A percentile compares a stretch with the other conserved stretches of the same genome.
Conservation (phyloP, 2,797 vertebrate species). For the Melanotaenia parkinsoni region DNA sequence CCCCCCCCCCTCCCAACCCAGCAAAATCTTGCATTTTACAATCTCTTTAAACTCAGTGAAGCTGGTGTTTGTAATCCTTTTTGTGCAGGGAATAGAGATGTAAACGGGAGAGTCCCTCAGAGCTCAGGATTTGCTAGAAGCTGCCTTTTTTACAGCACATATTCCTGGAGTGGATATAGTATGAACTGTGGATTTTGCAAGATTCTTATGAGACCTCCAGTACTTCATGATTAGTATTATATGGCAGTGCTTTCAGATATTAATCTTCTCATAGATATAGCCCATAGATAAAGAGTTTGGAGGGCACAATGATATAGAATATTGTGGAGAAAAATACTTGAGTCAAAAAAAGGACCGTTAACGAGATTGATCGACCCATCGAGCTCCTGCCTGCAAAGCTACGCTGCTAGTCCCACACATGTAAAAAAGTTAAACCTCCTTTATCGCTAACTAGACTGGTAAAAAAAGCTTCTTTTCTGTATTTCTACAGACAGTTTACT, state of each 20-base stretch:
- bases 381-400: not conserved
- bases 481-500: no score
- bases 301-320: slow-evolving; percentile 24
- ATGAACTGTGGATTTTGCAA: slow-evolving; percentile 13
- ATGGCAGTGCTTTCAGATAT: slow-evolving; percentile 36
- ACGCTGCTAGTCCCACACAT: not conserved
- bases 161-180: slow-evolving; percentile 28
- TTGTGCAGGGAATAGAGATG: slow-evolving; percentile 62
- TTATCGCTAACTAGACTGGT: no score
- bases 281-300: slow-evolving; percentile 10
- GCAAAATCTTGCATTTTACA: slow-evolving; percentile 45
- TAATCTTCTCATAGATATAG: slow-evolving; percentile 40
- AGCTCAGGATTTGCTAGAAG: slow-evolving; percentile 56
- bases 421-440: no score
- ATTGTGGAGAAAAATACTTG: slow-evolving; percentile 13
- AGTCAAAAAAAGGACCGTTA: slow-evolving; percentile 29
- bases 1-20: not conserved
- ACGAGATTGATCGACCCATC: slow-evolving; percentile 4
- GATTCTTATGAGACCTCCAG: slow-evolving; percentile 15
- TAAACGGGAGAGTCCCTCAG: slow-evolving; percentile 59
- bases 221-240: slow-evolving; percentile 30
- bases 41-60: slow-evolving; percentile 53
- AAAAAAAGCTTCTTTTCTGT: not conserved
- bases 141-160: slow-evolving; percentile 15
- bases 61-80: slow-evolving; percentile 66